Evolutionary conservation across 2,797 vertebrate genomes (phyloP), one percentile per base, ranked within the genome.

Genomic region (Sebastes ruberrimus): DNA sequence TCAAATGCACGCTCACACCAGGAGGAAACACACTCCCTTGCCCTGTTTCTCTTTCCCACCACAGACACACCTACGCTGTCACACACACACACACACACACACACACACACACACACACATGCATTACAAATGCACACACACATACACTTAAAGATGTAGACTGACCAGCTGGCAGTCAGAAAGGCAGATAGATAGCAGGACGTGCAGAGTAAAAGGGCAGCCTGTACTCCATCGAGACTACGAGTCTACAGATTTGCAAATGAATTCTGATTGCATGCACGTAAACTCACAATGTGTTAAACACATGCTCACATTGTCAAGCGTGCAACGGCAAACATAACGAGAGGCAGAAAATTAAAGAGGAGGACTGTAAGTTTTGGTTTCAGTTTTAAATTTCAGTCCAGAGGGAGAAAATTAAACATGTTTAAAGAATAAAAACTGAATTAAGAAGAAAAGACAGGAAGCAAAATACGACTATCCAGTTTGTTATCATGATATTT

Each of bases 1-100:
- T 94, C 90, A 93, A 88, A 94, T 94, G 93, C 92, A 89, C 67
- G 27, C 87, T 90, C 94, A 93, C 93, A 94, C 81, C 75, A 13
- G 71, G 81, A 89, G 92, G 90, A 95, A 94, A 94, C 89, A 69
- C 83, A 82, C 81, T 89, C 85, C 83, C 73, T 88, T 16, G 35
- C 77, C 68, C 59, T 86, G 87, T 88, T 91, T 90, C 86, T 93
- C 81, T 90, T 92, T 92, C 91, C 85, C 92, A 92, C 92, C 90
- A 56, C 88, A 89, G 79, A 89, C 89, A 93, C 83, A 92, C 88
- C 85, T 89, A 88, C 33, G 3, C 76, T 73, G 74, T 49, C 67
- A 78, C 79, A 66, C 73, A 57, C 65, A 78, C 35, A 61, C 61
- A 66, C 76, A 70, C 59, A 71, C 9, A 75, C n/a, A 59, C 25